phyloP scores from a whole-genome alignment of 2,888 invertebrate species.

The Noctua fimbriata region DNA sequence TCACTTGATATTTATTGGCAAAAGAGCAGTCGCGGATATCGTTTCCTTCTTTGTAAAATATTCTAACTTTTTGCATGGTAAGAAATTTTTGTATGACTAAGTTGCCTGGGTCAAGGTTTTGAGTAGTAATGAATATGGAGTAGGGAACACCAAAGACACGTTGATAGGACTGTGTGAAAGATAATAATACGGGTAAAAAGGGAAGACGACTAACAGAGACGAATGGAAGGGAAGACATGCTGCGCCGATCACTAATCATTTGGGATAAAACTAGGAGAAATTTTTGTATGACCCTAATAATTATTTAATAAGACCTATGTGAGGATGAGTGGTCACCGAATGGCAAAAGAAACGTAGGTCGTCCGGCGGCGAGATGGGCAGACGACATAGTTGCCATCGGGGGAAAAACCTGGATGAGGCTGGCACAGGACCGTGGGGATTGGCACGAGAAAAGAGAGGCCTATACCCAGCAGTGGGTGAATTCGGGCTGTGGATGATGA shows the following conservation, averaged over 20 bases:
- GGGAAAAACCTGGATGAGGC: no score
- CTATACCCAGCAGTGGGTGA: no score
- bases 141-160: neutral
- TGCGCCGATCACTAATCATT: neutral
- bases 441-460: no score
- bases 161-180: neutral
- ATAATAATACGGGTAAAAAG: neutral
- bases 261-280: neutral
- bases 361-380: no score
- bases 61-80: neutral
- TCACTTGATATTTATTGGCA: conserved; percentile 51
- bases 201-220: neutral
- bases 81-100: neutral
- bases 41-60: neutral
- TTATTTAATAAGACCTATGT: neutral
- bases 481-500: no score
- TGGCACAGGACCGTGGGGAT: no score
- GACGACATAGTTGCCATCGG: no score
- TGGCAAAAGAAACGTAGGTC: no score
- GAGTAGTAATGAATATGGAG: neutral
- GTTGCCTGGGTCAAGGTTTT: neutral
- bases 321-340: neutral
- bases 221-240: neutral
- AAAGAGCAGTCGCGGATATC: neutral
- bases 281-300: neutral